Percentiles rank a stretch among this genome's conserved stretches.
These are phyloP conservation scores for Oryzias javanicus DNA, from an alignment of 2,113 vertebrate genomes.

Conservation along the genomic window DNA sequence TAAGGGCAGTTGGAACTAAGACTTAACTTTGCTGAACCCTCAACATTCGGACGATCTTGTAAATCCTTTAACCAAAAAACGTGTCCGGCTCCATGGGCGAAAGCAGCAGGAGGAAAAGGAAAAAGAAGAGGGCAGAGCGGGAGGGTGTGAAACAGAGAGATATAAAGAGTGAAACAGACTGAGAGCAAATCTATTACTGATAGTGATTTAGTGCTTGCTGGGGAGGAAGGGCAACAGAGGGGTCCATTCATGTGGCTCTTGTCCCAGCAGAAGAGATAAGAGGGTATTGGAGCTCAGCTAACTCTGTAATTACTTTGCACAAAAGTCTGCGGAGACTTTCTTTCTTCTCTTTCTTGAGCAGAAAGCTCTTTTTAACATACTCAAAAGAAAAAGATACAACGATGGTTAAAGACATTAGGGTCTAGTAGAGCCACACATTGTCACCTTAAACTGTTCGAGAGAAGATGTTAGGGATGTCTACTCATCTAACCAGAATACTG, in stretches of 20 bases:
- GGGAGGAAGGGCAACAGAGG: conserved; percentile 51
- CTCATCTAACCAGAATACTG: not conserved
- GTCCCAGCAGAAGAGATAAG: conserved; percentile 68
- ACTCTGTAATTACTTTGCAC: conserved; percentile 66
- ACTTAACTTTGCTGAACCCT: no score
- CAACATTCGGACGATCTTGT: no score
- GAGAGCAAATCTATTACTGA: conserved; percentile 58
- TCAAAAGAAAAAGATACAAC: conserved; percentile 15
- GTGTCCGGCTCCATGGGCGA: conserved; percentile 7
- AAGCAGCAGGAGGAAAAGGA: conserved; percentile 8
- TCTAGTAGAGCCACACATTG: conserved; percentile 35
- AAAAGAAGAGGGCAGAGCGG: not conserved
- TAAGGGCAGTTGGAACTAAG: no score
- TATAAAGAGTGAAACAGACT: conserved; percentile 18
- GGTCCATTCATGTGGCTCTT: conserved; percentile 60
- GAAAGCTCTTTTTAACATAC: conserved; percentile 10
- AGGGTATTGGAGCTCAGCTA: conserved; percentile 50
- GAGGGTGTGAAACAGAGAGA: conserved; percentile 20
- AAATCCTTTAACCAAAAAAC: conserved; percentile 12
- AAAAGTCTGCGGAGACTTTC: conserved; percentile 19
- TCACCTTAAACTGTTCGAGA: conserved; percentile 39
- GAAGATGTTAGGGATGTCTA: conserved; percentile 2
- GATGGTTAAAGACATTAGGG: conserved; percentile 49
- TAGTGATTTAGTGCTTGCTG: conserved; percentile 52
- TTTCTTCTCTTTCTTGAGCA: not conserved